Conservation (phyloP, 53 echinoderm and acorn worm genomes). For the Arbacia lixula region DNA sequence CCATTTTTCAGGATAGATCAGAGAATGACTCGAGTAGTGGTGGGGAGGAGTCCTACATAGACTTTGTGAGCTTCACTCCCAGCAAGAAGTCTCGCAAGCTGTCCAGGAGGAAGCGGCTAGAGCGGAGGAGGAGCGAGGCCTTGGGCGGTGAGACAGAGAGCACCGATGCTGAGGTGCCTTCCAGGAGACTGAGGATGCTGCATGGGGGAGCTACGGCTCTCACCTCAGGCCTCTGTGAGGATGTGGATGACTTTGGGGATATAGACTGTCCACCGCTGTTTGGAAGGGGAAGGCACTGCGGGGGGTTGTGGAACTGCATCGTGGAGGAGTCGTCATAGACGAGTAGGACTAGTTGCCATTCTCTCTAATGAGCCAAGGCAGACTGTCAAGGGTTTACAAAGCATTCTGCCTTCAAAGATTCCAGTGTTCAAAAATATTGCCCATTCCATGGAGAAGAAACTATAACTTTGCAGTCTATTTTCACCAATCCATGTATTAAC, state of each 20-base stretch:
- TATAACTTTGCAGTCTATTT: too few relatives aligned
- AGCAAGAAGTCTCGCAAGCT: constrained; percentile 6
- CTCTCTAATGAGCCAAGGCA: too few relatives aligned
- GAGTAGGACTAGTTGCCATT: too few relatives aligned
- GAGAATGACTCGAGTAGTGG: too few relatives aligned
- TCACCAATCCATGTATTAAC: too few relatives aligned
- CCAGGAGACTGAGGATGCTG: background rate
- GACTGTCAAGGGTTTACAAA: too few relatives aligned
- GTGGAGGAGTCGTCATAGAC: constrained; percentile 31
- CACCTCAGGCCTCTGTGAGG: background rate
- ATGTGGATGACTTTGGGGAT: constrained; percentile 1
- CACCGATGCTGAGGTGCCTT: background rate
- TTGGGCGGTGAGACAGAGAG: background rate
- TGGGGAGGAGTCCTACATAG: constrained; percentile 11
- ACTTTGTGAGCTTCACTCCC: constrained; percentile 26
- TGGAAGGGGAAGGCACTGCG: background rate
- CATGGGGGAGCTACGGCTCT: background rate
- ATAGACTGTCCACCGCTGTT: constrained; percentile 19
- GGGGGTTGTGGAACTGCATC: constrained; percentile 37
- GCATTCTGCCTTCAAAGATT: too few relatives aligned
- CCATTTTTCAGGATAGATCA: too few relatives aligned
- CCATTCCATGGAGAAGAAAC: too few relatives aligned
- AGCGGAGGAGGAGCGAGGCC: background rate
- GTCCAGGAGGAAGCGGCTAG: background rate
- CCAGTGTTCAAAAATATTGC: too few relatives aligned